Base-by-base conservation (phyloP, 2,888 invertebrate genomes). In the Harpalus rubripes region DNA sequence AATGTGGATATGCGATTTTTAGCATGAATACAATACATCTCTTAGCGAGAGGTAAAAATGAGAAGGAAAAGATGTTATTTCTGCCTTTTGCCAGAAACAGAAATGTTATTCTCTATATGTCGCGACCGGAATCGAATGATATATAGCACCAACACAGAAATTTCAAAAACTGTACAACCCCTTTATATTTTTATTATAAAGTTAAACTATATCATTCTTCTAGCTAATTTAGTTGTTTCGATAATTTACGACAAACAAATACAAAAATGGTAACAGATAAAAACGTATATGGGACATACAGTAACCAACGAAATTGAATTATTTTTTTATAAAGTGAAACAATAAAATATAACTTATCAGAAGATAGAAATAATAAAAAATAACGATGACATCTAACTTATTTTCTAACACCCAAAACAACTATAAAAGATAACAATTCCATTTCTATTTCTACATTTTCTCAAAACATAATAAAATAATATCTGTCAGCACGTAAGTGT, bases 311-410 rank as follows among this genome's bases (percentile, higher is more conserved):
- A 52, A 52, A 52, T 52, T 52, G 4, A 52, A 10, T 10, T 44
- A 44, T 52, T 52, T 52, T 52, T 52, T 52, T 52, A 6, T 52
- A 12, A 26, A 63, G 18, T 61, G 15, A 63, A 22, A 63, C 26
- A 63, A 63, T 63, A 63, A 63, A 63, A 39, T 39, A 68, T 2
- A 26, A 68, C 15, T 15, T 68, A 74, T 74, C 72, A 74, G 16
- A 74, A 74, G 44, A 10, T 18, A 44, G 10, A 44, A 44, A 74
- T 74, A 74, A 74, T 52, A 41, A 74, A 74, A 74, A 41, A 18
- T 74, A 44, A 74, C 44, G 68, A 39, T 68, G 68, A 68, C 68
- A 68, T 68, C n/a, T 68, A 74, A 74, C 44, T 74, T 18, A 74
- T 44, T 74, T 74, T 74, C 18, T 44, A 44, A 74, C 72, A 74